These are phyloP conservation scores for Pinctada fucata DNA, from an alignment of 2,888 invertebrate species.

Conservation along the genomic window DNA sequence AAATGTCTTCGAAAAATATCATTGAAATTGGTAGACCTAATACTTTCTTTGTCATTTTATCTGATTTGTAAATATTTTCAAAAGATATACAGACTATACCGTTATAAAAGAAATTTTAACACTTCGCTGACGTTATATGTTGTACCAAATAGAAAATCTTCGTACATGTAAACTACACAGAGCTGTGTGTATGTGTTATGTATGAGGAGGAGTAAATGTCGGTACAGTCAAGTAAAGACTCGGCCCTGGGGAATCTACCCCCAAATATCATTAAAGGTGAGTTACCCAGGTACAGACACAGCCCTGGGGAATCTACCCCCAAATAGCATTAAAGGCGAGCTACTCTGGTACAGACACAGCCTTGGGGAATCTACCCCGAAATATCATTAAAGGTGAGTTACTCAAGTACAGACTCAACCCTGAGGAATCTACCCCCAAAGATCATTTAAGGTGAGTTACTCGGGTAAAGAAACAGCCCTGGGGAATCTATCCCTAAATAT, in stretches of 20 bases:
- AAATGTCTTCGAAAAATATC: too few relatives aligned
- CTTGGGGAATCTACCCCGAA: neutral
- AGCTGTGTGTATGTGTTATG: too few relatives aligned
- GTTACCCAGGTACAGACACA: neutral
- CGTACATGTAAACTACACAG: too few relatives aligned
- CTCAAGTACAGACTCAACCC: neutral
- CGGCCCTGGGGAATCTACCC: neutral
- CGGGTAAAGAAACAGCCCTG: too few relatives aligned
- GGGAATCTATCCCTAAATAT: too few relatives aligned
- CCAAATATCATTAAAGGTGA: neutral
- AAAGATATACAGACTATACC: too few relatives aligned
- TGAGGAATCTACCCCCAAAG: neutral
- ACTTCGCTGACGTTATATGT: too few relatives aligned
- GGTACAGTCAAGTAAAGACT: neutral
- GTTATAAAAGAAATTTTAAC: too few relatives aligned
- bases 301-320: neutral
- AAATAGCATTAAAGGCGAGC: neutral
- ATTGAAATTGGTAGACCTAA: too few relatives aligned
- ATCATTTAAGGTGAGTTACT: neutral
- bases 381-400: neutral
- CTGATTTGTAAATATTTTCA: too few relatives aligned
- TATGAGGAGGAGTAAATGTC: neutral
- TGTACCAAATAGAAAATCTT: too few relatives aligned
- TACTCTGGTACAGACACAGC: neutral
- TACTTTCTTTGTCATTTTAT: too few relatives aligned